Percentiles rank a stretch among this genome's conserved stretches.
phyloP scores from a whole-genome alignment of 1,140 invertebrate genomes.

The Radopholus similis region DNA sequence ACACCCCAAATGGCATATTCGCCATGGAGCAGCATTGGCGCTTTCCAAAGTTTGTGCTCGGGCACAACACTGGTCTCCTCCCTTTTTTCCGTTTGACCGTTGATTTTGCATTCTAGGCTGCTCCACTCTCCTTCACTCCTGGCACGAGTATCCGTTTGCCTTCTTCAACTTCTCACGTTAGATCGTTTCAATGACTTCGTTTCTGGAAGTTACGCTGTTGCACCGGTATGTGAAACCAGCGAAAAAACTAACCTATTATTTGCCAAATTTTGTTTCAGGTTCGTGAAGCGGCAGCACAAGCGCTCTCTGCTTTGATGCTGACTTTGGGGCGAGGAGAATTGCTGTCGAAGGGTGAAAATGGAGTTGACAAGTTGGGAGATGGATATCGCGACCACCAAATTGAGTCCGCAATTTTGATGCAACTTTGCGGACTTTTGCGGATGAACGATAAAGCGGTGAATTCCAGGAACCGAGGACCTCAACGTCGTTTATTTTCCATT shows the following conservation, averaged over 20 bases:
- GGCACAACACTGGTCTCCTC: neutral
- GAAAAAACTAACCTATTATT: neutral
- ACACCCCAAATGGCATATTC: constrained; percentile 32
- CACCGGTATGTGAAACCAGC: constrained; percentile 34
- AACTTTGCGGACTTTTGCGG: constrained; percentile 12
- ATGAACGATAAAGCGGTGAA: constrained; percentile 21
- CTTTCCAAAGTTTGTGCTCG: constrained; percentile 26
- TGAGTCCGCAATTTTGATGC: neutral
- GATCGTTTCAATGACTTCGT: constrained; percentile 51
- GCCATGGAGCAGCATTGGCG: constrained; percentile 40
- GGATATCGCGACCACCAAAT: neutral
- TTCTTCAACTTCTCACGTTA: constrained; percentile 33
- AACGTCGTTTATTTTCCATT: neutral
- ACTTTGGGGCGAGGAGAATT: neutral
- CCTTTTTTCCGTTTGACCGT: neutral
- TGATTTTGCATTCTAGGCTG: neutral
- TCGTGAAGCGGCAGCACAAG: constrained; percentile 36
- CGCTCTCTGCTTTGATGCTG: constrained; percentile 28
- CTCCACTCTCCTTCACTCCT: neutral
- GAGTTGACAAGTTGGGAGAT: neutral
- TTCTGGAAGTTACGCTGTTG: constrained; percentile 49
- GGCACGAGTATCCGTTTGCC: neutral
- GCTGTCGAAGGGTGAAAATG: neutral
- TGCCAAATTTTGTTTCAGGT: neutral
- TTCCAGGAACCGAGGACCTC: neutral